These are phyloP conservation scores for Progne subis DNA, from an alignment of 2,113 vertebrate species.

Conservation along the genomic window DNA sequence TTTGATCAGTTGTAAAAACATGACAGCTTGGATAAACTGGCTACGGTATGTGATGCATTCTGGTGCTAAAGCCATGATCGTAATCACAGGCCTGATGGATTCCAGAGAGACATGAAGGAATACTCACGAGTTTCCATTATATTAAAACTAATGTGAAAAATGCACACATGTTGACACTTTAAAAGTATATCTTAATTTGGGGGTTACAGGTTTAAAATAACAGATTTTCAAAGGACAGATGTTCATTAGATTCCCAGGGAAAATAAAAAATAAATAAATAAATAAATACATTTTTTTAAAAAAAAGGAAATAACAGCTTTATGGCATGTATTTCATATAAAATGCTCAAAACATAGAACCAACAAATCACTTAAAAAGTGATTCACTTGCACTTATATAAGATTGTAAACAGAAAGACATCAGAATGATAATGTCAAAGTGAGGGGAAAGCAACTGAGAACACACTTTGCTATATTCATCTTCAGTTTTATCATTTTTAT, in stretches of 20 bases:
- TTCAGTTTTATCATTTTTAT: not conserved
- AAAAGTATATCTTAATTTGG: not conserved
- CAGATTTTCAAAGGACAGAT: not conserved
- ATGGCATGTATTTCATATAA: not conserved
- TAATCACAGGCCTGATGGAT: not conserved
- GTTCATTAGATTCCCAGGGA: accelerated
- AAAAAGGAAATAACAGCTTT: not conserved
- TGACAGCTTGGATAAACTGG: not conserved
- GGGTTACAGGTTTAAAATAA: not conserved
- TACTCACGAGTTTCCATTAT: not conserved
- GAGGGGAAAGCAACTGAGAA: not conserved
- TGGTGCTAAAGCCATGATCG: not conserved
- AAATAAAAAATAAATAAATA: no score
- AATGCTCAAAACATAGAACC: not conserved
- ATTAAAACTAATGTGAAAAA: not conserved
- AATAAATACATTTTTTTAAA: no score
- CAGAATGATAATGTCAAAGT: not conserved
- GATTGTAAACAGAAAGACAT: not conserved
- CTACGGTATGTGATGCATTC: not conserved
- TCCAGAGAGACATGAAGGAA: not conserved
- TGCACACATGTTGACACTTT: not conserved
- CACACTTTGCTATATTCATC: not conserved
- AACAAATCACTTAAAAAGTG: not conserved
- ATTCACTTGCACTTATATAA: not conserved
- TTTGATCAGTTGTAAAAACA: not conserved